Conservation (phyloP, 1,140 invertebrate genomes). For the Cheumatopsyche charites region DNA sequence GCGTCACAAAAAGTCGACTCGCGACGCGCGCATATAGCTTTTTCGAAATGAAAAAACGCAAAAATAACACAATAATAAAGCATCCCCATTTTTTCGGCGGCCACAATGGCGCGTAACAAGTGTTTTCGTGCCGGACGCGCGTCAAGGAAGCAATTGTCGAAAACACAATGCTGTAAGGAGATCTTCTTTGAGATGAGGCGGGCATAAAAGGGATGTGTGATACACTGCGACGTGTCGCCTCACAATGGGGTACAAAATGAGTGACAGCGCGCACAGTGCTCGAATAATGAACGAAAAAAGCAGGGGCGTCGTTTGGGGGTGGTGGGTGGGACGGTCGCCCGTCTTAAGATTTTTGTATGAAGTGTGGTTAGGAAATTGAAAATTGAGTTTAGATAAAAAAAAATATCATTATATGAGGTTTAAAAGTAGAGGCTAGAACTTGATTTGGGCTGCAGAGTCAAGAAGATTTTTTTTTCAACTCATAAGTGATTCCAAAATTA, state of each 20-base stretch:
- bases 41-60: background rate
- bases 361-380: too few relatives aligned
- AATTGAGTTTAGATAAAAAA: too few relatives aligned
- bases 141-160: too few relatives aligned
- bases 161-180: too few relatives aligned
- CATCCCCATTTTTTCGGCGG: background rate
- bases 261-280: background rate
- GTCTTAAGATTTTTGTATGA: too few relatives aligned
- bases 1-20: background rate
- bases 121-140: background rate
- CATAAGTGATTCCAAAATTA: too few relatives aligned
- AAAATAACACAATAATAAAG: background rate
- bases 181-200: background rate
- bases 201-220: slow-evolving; percentile 2
- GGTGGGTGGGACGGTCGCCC: too few relatives aligned
- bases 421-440: too few relatives aligned
- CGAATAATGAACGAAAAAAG: slow-evolving; percentile 10
- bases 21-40: background rate
- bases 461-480: too few relatives aligned
- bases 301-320: too few relatives aligned
- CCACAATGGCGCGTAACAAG: background rate
- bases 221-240: slow-evolving; percentile 29
- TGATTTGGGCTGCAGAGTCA: too few relatives aligned
- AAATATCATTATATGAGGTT: too few relatives aligned
- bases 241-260: slow-evolving; percentile 39